Percentiles rank a stretch among this genome's conserved stretches.
Conservation (phyloP, 2,797 vertebrate species). For the Pangasius macronema region DNA sequence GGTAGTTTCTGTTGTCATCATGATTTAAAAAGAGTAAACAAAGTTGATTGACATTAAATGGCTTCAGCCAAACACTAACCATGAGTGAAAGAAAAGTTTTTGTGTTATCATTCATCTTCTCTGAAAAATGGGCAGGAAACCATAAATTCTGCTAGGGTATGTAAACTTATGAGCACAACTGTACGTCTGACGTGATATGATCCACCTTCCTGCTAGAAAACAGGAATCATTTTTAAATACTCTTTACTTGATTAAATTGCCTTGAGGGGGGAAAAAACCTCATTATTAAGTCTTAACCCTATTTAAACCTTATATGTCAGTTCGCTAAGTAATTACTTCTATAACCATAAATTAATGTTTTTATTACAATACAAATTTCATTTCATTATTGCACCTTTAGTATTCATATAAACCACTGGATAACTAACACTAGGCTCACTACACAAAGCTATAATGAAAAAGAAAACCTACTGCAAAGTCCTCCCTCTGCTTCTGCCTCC, state of each 20-base stretch:
- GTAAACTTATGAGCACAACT: too few relatives aligned
- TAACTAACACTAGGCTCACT: not conserved
- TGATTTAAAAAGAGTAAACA: too few relatives aligned
- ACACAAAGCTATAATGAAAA: not conserved
- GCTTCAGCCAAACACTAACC: too few relatives aligned
- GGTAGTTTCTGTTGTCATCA: too few relatives aligned
- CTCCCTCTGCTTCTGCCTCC: slow-evolving; percentile 74
- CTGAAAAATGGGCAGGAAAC: too few relatives aligned
- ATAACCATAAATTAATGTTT: not conserved
- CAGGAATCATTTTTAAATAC: not conserved
- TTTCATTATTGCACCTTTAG: not conserved
- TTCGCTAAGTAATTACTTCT: not conserved
- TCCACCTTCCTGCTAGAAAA: not conserved
- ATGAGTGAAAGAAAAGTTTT: too few relatives aligned
- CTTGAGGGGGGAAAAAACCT: not conserved
- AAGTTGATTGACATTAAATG: too few relatives aligned
- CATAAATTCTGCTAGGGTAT: too few relatives aligned
- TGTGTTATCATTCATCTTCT: too few relatives aligned
- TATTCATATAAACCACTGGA: not conserved
- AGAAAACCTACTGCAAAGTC: slow-evolving; percentile 75
- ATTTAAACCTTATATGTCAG: not conserved
- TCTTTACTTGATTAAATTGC: not conserved
- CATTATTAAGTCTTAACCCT: too few relatives aligned
- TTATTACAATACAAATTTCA: not conserved
- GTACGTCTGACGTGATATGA: not conserved